Evolutionary conservation across 2,113 vertebrate species (phyloP).

Genomic region (Chlorodrepanis virens): DNA sequence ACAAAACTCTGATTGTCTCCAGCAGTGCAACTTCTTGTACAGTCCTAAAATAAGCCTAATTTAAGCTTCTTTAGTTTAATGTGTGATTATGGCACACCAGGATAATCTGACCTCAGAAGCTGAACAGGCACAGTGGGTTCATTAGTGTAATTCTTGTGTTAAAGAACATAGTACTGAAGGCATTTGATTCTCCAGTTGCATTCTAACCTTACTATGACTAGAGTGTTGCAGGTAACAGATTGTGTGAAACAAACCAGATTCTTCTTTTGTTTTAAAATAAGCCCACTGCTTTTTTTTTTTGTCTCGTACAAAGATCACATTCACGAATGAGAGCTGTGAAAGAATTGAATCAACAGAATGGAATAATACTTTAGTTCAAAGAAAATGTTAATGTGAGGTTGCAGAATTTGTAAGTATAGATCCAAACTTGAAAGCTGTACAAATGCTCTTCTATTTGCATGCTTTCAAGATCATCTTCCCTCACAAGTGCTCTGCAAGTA

Average conservation of each 20-base stretch:
- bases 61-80: not conserved
- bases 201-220: not conserved
- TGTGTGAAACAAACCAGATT: not conserved
- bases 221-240: not conserved
- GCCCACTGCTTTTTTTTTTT: not conserved
- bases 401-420: not conserved
- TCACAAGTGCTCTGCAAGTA: not conserved
- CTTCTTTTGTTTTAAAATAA: not conserved
- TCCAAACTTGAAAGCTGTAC: not conserved
- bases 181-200: not conserved
- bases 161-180: not conserved
- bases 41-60: not conserved
- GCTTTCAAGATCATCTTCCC: not conserved
- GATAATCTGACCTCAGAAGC: not conserved
- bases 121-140: not conserved
- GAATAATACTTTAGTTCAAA: not conserved
- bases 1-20: not conserved
- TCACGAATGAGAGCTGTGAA: not conserved
- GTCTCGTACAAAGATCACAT: not conserved
- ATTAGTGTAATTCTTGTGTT: not conserved
- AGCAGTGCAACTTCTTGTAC: not conserved
- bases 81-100: not conserved
- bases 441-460: not conserved
- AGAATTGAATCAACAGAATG: not conserved
- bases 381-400: not conserved